Conservation (phyloP, 2,888 invertebrate genomes). For the Dugesia japonica region DNA sequence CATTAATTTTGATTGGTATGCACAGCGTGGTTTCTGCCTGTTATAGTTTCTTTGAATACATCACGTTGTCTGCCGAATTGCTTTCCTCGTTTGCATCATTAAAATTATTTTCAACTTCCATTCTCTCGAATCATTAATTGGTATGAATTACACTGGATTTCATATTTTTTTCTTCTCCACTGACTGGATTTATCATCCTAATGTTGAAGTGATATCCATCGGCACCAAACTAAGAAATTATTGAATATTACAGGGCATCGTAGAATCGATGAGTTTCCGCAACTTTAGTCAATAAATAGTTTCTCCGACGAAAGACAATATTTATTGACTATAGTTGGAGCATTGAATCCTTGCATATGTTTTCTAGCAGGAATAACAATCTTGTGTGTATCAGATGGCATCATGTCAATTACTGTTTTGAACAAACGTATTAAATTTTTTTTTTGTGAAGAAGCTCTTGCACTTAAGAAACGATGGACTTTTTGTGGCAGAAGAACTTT, state of each 20-base stretch:
- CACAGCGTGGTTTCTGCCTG: too few species aligned
- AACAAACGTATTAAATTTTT: slow-evolving; percentile 3
- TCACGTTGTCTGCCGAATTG: too few species aligned
- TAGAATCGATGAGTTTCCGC: slow-evolving; percentile 39
- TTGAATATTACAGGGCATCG: slow-evolving; percentile 46
- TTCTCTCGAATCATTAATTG: slow-evolving; percentile 34
- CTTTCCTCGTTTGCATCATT: too few species aligned
- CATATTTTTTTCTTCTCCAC: slow-evolving; percentile 36
- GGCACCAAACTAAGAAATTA: slow-evolving; percentile 40
- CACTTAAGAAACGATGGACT: too few species aligned
- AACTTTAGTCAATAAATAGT: slow-evolving; percentile 38
- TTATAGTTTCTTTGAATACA: too few species aligned
- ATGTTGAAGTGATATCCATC: slow-evolving; percentile 36
- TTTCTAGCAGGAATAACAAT: slow-evolving; percentile 35
- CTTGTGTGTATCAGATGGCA: slow-evolving; percentile 32
- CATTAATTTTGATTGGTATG: too few species aligned
- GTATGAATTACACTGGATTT: slow-evolving; percentile 37
- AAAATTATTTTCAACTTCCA: too few species aligned
- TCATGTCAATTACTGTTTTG: slow-evolving; percentile 32
- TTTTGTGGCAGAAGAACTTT: too few species aligned
- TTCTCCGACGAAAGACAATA: slow-evolving; percentile 36
- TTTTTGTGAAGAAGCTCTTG: not conserved
- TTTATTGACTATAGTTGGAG: slow-evolving; percentile 36
- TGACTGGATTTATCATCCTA: slow-evolving; percentile 33
- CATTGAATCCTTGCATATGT: slow-evolving; percentile 36